Percentiles rank a stretch among this genome's conserved stretches.
phyloP scores from a whole-genome alignment of 1,140 invertebrate species.

The Aphaenogaster rudis region DNA sequence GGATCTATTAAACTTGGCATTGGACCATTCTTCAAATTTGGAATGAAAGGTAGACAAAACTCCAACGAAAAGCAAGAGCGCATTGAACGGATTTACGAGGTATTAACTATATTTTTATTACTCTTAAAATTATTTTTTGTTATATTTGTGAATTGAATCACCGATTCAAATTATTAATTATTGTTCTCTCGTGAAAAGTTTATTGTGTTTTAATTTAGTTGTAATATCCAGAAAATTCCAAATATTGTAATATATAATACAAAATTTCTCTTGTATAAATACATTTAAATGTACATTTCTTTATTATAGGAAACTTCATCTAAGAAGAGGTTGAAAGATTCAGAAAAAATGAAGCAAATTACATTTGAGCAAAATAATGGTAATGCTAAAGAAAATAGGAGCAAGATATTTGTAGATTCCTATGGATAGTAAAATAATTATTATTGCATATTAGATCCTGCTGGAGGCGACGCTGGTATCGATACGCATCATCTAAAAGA shows the following conservation, averaged over 20 bases:
- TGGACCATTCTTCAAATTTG: slow-evolving; percentile 71
- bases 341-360: slow-evolving; percentile 8
- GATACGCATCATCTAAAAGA: neutral
- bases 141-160: neutral
- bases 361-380: neutral
- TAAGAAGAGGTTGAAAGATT: neutral
- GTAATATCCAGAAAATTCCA: slow-evolving; percentile 9
- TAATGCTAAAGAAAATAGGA: neutral
- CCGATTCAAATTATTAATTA: neutral
- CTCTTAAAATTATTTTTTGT: neutral
- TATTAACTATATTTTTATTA: slow-evolving; percentile 23
- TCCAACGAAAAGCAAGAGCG: slow-evolving; percentile 42
- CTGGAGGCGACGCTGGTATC: slow-evolving; percentile 22
- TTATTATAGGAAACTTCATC: slow-evolving; percentile 17
- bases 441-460: slow-evolving; percentile 32
- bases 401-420: neutral
- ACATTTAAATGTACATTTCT: neutral
- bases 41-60: slow-evolving; percentile 41
- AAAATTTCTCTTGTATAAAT: slow-evolving; percentile 5
- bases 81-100: slow-evolving; percentile 46
- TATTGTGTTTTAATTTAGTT: neutral
- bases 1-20: slow-evolving; percentile 70
- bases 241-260: neutral
- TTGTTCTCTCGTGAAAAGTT: neutral
- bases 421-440: slow-evolving; percentile 15